phyloP scores from a whole-genome alignment of 2,888 invertebrate genomes.

The Trachelus troglodyta region DNA sequence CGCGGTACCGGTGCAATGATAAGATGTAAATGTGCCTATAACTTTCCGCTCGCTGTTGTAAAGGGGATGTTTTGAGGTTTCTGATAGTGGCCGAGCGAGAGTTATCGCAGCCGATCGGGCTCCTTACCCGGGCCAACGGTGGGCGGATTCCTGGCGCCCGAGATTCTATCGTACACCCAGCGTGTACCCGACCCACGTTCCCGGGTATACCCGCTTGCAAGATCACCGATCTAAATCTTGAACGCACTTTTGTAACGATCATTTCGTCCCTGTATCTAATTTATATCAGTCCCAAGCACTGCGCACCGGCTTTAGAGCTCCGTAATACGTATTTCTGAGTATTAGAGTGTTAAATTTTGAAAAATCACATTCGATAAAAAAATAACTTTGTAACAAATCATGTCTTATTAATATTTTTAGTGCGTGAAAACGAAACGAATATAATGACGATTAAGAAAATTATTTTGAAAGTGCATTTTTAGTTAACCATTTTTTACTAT shows the following conservation, averaged over 20 bases:
- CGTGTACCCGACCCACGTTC: slow-evolving; percentile 19
- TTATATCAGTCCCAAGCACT: background rate
- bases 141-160: slow-evolving; percentile 47
- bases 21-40: background rate
- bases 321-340: too few species aligned
- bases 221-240: slow-evolving; percentile 11
- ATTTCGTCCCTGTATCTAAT: slow-evolving; percentile 7
- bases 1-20: too few species aligned
- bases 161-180: slow-evolving; percentile 40
- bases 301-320: background rate
- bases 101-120: slow-evolving; percentile 35
- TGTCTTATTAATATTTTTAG: too few species aligned
- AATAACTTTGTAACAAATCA: too few species aligned
- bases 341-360: too few species aligned
- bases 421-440: too few species aligned
- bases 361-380: too few species aligned
- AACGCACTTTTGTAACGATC: slow-evolving; percentile 6
- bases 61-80: slow-evolving; percentile 7
- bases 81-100: slow-evolving; percentile 18
- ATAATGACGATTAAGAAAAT: too few species aligned
- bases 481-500: too few species aligned
- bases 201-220: slow-evolving; percentile 1
- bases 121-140: slow-evolving; percentile 26
- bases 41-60: slow-evolving; percentile 2
- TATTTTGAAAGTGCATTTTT: too few species aligned